A percentile compares a stretch with the other conserved stretches of the same genome.
These are phyloP conservation scores for Ooceraea biroi DNA, from an alignment of 1,140 invertebrate genomes.

Conservation along the genomic window DNA sequence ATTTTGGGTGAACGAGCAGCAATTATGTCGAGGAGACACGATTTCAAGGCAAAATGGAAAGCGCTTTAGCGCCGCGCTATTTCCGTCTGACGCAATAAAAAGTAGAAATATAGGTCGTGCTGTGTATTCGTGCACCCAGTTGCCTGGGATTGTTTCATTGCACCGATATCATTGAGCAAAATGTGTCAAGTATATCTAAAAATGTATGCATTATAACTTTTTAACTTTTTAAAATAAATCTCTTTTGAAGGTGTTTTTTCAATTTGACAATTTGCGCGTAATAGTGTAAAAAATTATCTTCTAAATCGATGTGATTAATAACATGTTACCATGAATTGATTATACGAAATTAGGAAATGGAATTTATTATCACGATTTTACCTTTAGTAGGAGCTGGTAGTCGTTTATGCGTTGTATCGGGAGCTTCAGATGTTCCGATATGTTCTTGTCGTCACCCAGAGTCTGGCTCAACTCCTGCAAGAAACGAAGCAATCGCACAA, in stretches of 20 bases:
- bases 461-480: slow-evolving; percentile 93
- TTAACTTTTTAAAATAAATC: background rate
- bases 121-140: slow-evolving; percentile 30
- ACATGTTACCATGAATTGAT: background rate
- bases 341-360: background rate
- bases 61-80: slow-evolving; percentile 73
- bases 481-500: slow-evolving; percentile 59
- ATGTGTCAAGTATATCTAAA: background rate
- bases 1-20: slow-evolving; percentile 9
- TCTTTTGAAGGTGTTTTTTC: background rate
- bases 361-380: slow-evolving; percentile 78
- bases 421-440: slow-evolving; percentile 96
- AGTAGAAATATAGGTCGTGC: slow-evolving; percentile 72
- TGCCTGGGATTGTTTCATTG: slow-evolving; percentile 33
- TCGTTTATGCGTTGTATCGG: slow-evolving; percentile 98
- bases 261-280: background rate
- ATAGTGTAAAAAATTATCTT: slow-evolving; percentile 1
- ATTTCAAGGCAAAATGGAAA: slow-evolving; percentile 73
- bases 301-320: background rate
- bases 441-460: slow-evolving; percentile 95
- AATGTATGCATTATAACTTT: background rate
- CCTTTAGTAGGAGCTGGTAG: slow-evolving; percentile 98
- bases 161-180: background rate
- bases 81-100: slow-evolving; percentile 71
- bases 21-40: slow-evolving; percentile 54